Base-by-base conservation (phyloP, 1,140 invertebrate species). In the Cardiocondyla obscurior region DNA sequence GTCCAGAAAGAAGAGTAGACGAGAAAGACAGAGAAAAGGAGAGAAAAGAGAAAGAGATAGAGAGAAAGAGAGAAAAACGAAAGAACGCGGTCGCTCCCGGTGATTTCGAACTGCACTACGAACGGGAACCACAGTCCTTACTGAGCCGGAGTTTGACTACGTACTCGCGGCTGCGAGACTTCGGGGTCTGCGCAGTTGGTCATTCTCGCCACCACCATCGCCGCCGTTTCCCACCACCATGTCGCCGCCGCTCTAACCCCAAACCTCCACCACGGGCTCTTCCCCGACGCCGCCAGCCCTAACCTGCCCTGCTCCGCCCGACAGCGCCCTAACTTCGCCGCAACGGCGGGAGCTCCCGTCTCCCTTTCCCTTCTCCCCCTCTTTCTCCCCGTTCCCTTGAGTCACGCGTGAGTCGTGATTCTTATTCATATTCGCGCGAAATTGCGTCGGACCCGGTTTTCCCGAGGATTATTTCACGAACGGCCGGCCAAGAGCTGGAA, bases 61-160 rank as follows among this genome's bases (percentile, higher is more conserved):
- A n/a, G 79, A 19, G 88, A 55, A 84, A 82, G 74, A 64, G 67
- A 67, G 84, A 86, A 70, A 69, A 69, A 89, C 84, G 86, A 88
- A 85, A 87, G 89, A 87, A 72, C 83, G 89, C 85, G 83, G 85
- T 74, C 85, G 82, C 90, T 84, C 90, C 90, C 86, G 76, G 85
- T 88, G 88, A 90, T 90, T 91, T 92, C 88, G 86, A 89, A 84
- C 86, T 90, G 89, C 89, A 90, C 90, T 91, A 90, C 91, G 88
- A 92, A 90, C 88, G 89, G 91, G 89, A 89, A 90, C 89, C 89
- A 87, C 91, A 90, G 83, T 91, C 91, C 90, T 90, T 89, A 93
- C 92, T 93, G 91, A 93, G 86, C 90, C 89, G 82, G 83, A 88
- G 89, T 91, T 90, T 86, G 87, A 85, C 85, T 89, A 89, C 87